phyloP scores from a whole-genome alignment of 2,113 vertebrate species.

The Megaceryle maxima region DNA sequence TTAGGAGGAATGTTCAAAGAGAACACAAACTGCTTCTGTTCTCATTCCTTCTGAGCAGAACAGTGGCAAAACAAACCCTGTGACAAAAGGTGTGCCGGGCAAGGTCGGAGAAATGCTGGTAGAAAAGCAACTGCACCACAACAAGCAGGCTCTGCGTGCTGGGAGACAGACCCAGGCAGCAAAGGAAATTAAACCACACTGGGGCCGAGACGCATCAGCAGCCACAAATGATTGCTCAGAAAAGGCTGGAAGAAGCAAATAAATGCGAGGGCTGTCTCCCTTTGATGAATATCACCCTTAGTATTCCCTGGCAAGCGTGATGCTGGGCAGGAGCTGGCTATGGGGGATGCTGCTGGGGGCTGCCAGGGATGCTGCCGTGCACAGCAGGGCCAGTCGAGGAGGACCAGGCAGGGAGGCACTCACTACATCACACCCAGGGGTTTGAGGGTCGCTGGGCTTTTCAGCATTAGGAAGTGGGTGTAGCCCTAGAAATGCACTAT shows the following conservation, averaged over 20 bases:
- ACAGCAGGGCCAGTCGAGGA: neutral
- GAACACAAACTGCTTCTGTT: neutral
- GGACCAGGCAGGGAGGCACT: neutral
- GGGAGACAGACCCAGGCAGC: neutral
- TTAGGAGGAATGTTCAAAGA: neutral
- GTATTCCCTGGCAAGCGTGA: too few species aligned
- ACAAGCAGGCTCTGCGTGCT: neutral
- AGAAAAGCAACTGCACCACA: neutral
- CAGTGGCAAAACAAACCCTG: neutral
- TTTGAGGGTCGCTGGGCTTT: neutral
- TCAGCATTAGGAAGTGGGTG: neutral
- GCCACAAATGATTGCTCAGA: neutral
- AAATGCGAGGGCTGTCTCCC: neutral
- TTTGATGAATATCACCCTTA: neutral
- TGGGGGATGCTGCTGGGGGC: neutral
- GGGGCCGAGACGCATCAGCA: neutral
- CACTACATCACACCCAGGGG: accelerated
- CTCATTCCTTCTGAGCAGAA: neutral
- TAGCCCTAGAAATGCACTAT: too few species aligned
- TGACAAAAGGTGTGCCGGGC: neutral
- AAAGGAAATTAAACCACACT: neutral
- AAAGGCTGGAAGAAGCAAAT: neutral
- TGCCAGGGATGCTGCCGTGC: accelerated
- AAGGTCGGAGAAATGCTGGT: accelerated
- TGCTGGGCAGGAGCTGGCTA: accelerated